phyloP scores from a whole-genome alignment of 2,113 vertebrate genomes.

The Mesembrinibis cayennensis region DNA sequence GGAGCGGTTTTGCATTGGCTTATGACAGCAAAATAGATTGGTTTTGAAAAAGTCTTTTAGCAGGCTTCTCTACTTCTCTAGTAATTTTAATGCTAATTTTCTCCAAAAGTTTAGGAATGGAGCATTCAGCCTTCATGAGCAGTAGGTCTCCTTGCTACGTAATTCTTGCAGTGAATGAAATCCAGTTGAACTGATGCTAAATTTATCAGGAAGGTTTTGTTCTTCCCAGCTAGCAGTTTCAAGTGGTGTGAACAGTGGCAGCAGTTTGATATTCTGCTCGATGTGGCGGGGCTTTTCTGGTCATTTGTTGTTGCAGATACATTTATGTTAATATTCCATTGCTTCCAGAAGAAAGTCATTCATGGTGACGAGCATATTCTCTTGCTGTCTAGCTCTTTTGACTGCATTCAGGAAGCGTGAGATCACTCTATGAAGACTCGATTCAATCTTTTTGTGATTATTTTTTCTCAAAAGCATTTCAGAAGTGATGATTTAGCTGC shows the following conservation, averaged over 20 bases:
- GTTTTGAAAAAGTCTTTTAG: neutral
- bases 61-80: neutral
- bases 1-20: neutral
- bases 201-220: neutral
- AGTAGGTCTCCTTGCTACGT: neutral
- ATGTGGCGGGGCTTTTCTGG: neutral
- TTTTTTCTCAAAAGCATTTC: neutral
- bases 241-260: neutral
- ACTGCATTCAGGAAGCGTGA: neutral
- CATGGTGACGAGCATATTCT: neutral
- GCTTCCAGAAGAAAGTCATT: neutral
- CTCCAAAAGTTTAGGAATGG: neutral
- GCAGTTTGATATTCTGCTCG: neutral
- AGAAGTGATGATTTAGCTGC: neutral
- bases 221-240: neutral
- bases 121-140: neutral
- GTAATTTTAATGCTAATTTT: neutral
- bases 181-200: neutral
- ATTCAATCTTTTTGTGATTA: neutral
- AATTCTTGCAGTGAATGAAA: neutral
- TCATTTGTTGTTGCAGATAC: neutral
- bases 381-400: neutral
- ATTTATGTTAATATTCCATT: neutral
- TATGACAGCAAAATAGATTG: neutral
- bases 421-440: neutral